Evolutionary conservation across 2,888 invertebrate species (phyloP), one percentile per base, ranked within the genome.

Genomic region (Agrypnus murinus): DNA sequence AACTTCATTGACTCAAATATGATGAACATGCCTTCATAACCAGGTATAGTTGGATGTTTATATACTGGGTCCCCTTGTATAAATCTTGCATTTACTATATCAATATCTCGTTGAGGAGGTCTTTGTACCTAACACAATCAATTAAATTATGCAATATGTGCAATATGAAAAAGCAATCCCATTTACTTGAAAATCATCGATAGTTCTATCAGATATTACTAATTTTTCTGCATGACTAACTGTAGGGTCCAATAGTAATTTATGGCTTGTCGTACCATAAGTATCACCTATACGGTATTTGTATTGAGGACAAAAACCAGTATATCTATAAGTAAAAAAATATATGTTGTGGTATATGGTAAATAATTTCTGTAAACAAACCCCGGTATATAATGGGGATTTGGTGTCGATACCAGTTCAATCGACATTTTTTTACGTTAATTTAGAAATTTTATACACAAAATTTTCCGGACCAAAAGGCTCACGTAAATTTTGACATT

Each of bases 301-400:
- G 85, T 92, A 92, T 79, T 93, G 92, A 0, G 93, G 93, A 79
- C 92, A 92, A 80, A 92, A 92, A 40, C 94, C 94, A 1, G 93
- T 91, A 82, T 94, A 94, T 68, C 94, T 94, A 65, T 12, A 53
- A 67, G 6, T 8, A n/a, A n/a, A 43, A 43, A 43, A n/a, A n/a
- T 43, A 8, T n/a, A n/a, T n/a, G n/a, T n/a, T n/a, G n/a, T n/a
- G n/a, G n/a, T n/a, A n/a, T n/a, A n/a, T n/a, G n/a, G n/a, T n/a
- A n/a, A n/a, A n/a, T n/a, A n/a, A n/a, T n/a, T n/a, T n/a, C n/a
- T n/a, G n/a, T n/a, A n/a, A n/a, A 83, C 87, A 86, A 86, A 93
- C 92, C 93, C 93, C 55, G 93, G 93, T 73, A 93, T 90, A 72
- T 91, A 90, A 84, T 93, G 92, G 0, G 93, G 93, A 79, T 92